A percentile compares a stretch with the other conserved stretches of the same genome.
Conservation (phyloP, 92 coral and sea anemone genomes). For the Siderastrea siderea region DNA sequence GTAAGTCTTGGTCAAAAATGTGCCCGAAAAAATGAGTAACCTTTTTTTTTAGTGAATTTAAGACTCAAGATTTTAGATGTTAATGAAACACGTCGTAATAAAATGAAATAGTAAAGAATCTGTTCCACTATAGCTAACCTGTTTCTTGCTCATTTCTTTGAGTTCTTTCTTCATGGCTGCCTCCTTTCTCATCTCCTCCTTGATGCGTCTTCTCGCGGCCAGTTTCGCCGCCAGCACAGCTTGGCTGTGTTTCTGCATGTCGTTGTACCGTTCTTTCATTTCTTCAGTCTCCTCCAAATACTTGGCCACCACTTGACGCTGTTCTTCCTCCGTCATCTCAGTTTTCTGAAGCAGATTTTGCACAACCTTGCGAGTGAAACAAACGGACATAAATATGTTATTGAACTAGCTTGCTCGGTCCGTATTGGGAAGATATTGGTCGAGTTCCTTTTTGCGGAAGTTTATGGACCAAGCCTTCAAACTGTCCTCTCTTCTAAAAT, state of each 20-base stretch:
- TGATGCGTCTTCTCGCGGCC: slow-evolving; percentile 95
- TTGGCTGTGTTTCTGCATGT: slow-evolving; percentile 80
- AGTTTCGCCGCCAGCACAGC: slow-evolving; percentile 94
- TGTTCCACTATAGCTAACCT: slow-evolving; percentile 57
- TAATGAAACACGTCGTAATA: not conserved
- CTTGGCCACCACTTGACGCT: slow-evolving; percentile 74
- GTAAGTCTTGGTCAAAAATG: no score
- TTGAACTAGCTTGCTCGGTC: not conserved
- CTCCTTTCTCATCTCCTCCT: slow-evolving; percentile 85
- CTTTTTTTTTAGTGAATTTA: no score
- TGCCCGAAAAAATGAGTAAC: no score
- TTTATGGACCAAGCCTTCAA: no score
- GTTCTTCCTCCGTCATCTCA: slow-evolving; percentile 83
- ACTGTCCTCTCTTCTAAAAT: no score
- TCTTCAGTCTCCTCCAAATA: slow-evolving; percentile 86
- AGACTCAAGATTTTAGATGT: no score
- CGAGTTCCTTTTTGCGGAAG: not conserved
- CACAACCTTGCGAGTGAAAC: slow-evolving; percentile 52
- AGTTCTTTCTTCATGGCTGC: slow-evolving; percentile 92
- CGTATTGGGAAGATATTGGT: not conserved
- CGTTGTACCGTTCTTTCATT: slow-evolving; percentile 77
- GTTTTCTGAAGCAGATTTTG: slow-evolving; percentile 76
- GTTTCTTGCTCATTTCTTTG: slow-evolving; percentile 87
- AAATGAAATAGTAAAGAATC: no score
- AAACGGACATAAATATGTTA: not conserved